Percentiles rank a stretch among this genome's conserved stretches.
Evolutionary conservation across 2,888 invertebrate genomes (phyloP).

Genomic region (Oscheius sp.): DNA sequence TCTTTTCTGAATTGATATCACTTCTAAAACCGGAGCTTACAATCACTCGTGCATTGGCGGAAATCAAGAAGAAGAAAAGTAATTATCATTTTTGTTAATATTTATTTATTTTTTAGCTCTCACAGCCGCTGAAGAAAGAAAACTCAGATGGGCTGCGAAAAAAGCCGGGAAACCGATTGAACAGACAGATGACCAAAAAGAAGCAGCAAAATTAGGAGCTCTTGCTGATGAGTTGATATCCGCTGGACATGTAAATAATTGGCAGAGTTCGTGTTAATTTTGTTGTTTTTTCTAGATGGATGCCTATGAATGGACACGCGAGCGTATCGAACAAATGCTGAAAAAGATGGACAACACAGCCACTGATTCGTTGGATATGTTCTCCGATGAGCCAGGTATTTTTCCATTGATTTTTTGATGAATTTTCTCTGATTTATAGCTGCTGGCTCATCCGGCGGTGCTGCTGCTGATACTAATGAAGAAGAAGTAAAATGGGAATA

Average conservation of each 20-base stretch:
- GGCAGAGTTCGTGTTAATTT: not conserved
- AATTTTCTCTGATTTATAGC: not conserved
- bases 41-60: constrained; percentile 59
- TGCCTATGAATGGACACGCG: constrained; percentile 66
- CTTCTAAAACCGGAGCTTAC: constrained; percentile 59
- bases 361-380: constrained; percentile 55
- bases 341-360: constrained; percentile 46
- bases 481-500: constrained; percentile 63
- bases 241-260: constrained; percentile 59
- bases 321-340: constrained; percentile 51
- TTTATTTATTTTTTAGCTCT: constrained; percentile 41
- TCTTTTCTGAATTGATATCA: constrained; percentile 51
- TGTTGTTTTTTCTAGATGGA: constrained; percentile 58
- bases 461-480: constrained; percentile 32
- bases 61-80: constrained; percentile 65
- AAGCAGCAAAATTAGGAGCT: constrained; percentile 54
- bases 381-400: constrained; percentile 51
- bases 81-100: constrained; percentile 2
- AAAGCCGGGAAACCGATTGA: constrained; percentile 62
- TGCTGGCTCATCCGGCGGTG: constrained; percentile 7
- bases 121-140: constrained; percentile 68
- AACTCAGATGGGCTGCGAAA: constrained; percentile 70
- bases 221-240: constrained; percentile 66
- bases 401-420: not conserved
- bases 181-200: constrained; percentile 55